Conservation (phyloP, 2,888 invertebrate species). For the Acleris cristana region DNA sequence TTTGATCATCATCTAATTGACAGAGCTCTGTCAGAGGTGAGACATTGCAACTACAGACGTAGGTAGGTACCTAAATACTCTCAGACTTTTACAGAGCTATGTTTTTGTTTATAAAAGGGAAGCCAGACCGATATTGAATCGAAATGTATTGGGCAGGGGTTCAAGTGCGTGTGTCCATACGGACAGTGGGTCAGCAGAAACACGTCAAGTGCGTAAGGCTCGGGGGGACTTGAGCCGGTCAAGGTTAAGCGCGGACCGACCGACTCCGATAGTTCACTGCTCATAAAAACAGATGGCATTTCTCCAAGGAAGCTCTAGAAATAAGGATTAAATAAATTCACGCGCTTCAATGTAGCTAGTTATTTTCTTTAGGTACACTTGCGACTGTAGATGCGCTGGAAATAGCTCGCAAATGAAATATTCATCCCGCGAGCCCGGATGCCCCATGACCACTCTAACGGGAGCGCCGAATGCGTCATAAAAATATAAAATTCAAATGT, state of each 20-base stretch:
- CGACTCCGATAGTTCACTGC: slow-evolving; percentile 12
- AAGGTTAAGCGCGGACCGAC: slow-evolving; percentile 35
- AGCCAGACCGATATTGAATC: not conserved
- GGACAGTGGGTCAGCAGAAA: slow-evolving; percentile 36
- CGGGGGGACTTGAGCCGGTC: slow-evolving; percentile 33
- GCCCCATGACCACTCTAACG: slow-evolving; percentile 14
- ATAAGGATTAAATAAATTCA: not conserved
- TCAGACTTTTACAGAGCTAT: not conserved
- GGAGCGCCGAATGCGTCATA: slow-evolving; percentile 8
- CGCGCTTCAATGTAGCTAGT: not conserved
- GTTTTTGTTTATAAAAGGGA: not conserved
- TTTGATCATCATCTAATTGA: slow-evolving; percentile 11
- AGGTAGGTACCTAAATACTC: not conserved
- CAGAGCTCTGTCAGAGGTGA: slow-evolving; percentile 5
- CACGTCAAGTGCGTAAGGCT: slow-evolving; percentile 37
- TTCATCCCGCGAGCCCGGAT: slow-evolving; percentile 8
- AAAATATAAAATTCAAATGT: slow-evolving; percentile 15
- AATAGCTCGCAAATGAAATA: slow-evolving; percentile 6
- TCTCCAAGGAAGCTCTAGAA: not conserved
- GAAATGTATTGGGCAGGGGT: slow-evolving; percentile 14
- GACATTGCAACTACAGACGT: not conserved
- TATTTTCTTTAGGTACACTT: not conserved
- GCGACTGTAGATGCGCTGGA: not conserved
- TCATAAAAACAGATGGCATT: not conserved
- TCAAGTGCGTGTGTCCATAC: slow-evolving; percentile 31